Base-by-base conservation (phyloP, 1,140 invertebrate species). In the Papilio machaon region DNA sequence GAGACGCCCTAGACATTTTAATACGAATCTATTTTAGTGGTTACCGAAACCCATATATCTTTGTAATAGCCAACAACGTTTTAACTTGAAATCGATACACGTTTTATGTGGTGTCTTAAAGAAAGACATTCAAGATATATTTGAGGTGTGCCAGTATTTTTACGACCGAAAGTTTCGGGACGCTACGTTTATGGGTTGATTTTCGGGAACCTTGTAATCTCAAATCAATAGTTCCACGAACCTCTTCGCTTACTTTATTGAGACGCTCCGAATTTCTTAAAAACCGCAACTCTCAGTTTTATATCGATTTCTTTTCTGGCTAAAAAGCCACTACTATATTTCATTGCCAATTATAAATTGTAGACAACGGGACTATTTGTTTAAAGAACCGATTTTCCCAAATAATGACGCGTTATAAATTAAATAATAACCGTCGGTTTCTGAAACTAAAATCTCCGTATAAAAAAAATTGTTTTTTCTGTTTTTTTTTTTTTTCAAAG, bases 261-360 rank as follows among this genome's bases (percentile, higher is more conserved):
- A 43, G 8, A 73, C 38, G 15, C 75, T 64, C 81, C 81, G 77
- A 82, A 88, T 79, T 85, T 84, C 80, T 82, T 82, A 67, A 86
- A 88, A 85, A 73, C 9, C 81, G 38, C 81, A 82, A 82, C 82
- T 83, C 86, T 86, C 78, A 74, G 81, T 85, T 82, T 81, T 87
- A 84, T 85, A 86, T 83, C 81, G 77, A 81, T 15, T 83, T 84
- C 64, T 83, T 83, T 86, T 86, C 84, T 77, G 82, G 83, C 73
- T 83, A 81, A 82, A 64, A 58, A 49, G 54, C 17, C 11, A 38
- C 8, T 49, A 74, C 49, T 67, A 82, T 11, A 9, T 11, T 10
- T 1, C 38, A 6, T 6, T 43, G 38, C 38, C 7, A 43, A 43
- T 6, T 43, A 43, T 43, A 43, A 43, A 43, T 43, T 6, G 38